phyloP scores from a whole-genome alignment of 2,113 vertebrate species.

The Tupaia chinensis region DNA sequence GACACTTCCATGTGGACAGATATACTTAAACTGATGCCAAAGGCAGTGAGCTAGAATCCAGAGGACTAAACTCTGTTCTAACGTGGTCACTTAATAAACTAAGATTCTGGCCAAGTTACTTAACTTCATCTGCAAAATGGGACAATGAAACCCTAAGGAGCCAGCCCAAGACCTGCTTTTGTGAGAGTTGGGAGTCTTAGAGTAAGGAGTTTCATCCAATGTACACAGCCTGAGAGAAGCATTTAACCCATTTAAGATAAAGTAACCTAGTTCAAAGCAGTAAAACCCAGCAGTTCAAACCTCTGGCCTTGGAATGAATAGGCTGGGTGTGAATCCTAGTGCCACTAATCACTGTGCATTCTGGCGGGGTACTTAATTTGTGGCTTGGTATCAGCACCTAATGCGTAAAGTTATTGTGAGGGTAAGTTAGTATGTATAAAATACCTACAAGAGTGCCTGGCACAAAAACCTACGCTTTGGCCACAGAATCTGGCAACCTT shows the following conservation, averaged over 20 bases:
- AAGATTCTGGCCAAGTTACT: conserved; percentile 41
- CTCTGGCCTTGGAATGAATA: conserved; percentile 26
- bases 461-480: conserved; percentile 56
- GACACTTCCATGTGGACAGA: conserved; percentile 31
- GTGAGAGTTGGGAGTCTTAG: neutral
- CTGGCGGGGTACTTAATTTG: conserved; percentile 32
- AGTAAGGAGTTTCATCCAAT: conserved; percentile 31
- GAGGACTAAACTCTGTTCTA: conserved; percentile 53
- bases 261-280: conserved; percentile 56
- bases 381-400: conserved; percentile 41
- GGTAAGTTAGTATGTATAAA: conserved; percentile 27
- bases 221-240: conserved; percentile 28
- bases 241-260: conserved; percentile 60
- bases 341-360: neutral
- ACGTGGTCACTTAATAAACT: conserved; percentile 42
- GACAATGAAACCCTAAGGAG: conserved; percentile 48
- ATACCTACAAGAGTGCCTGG: conserved; percentile 5
- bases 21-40: conserved; percentile 55
- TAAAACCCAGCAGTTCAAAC: conserved; percentile 23
- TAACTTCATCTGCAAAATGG: conserved; percentile 53
- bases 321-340: conserved; percentile 27
- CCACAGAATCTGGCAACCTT: conserved; percentile 23
- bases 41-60: conserved; percentile 32
- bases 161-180: conserved; percentile 19
- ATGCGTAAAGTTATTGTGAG: conserved; percentile 54